Percentiles rank a stretch among this genome's conserved stretches.
Conservation (phyloP, 2,113 vertebrate genomes). For the Oxyura jamaicensis region DNA sequence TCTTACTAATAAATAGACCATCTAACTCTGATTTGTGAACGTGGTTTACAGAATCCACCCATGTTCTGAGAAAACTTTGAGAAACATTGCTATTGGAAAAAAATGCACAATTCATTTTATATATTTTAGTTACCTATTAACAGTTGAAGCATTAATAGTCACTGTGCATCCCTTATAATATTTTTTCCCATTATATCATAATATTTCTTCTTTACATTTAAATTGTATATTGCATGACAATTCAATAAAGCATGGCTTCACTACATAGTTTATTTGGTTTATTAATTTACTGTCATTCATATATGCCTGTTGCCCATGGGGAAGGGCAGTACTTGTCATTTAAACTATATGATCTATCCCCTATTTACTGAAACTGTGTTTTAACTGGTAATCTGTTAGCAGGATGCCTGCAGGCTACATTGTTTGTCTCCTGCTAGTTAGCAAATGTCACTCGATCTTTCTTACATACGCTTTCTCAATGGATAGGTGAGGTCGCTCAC, state of each 20-base stretch:
- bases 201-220: neutral
- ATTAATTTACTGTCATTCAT: neutral
- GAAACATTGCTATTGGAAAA: neutral
- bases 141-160: neutral
- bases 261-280: neutral
- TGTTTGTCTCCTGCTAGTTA: neutral
- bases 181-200: neutral
- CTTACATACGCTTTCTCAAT: neutral
- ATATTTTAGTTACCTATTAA: neutral
- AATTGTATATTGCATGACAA: neutral
- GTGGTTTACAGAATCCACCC: neutral
- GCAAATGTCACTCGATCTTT: neutral
- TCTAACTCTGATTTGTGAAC: neutral
- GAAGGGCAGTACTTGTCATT: neutral
- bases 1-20: neutral
- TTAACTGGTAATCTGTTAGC: neutral
- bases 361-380: neutral
- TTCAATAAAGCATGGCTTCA: neutral
- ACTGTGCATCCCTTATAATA: neutral
- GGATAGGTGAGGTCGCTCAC: accelerated
- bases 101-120: neutral
- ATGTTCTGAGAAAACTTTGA: neutral
- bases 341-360: neutral
- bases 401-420: neutral
- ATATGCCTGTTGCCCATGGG: neutral